Evolutionary conservation across 2,888 invertebrate genomes (phyloP).

Genomic region (Drosophila pegasa): DNA sequence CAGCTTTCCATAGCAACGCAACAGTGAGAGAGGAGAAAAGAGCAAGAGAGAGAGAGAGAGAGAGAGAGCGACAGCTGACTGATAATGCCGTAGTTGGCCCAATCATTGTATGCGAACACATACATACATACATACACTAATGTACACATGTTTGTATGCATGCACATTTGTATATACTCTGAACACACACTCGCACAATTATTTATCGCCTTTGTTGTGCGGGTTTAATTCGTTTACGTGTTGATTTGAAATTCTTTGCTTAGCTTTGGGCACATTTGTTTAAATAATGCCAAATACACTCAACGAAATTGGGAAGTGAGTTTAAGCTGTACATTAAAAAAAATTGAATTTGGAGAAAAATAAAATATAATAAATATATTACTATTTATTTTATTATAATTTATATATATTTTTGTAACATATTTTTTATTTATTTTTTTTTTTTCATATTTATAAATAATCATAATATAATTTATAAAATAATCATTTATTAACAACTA

Average conservation of each 20-base stretch:
- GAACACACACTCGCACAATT: not conserved
- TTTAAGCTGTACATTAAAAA: not conserved
- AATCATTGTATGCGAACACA: constrained; percentile 9
- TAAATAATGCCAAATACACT: constrained; percentile 58
- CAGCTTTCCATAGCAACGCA: constrained; percentile 58
- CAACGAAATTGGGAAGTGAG: not conserved
- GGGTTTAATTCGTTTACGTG: constrained; percentile 67
- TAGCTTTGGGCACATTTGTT: constrained; percentile 65
- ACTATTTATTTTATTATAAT: too few species aligned
- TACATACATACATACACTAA: not conserved
- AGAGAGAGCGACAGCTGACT: constrained; percentile 21
- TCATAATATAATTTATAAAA: too few species aligned
- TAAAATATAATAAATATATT: not conserved
- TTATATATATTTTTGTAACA: too few species aligned
- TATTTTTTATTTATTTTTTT: too few species aligned
- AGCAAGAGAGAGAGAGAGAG: not conserved
- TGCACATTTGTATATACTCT: not conserved
- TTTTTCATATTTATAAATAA: too few species aligned
- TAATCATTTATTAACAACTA: too few species aligned
- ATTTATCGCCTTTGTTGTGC: constrained; percentile 46
- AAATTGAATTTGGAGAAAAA: not conserved
- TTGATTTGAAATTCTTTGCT: constrained; percentile 53
- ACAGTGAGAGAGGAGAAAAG: not conserved
- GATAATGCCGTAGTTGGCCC: constrained; percentile 41
- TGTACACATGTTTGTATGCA: not conserved